phyloP scores from a whole-genome alignment of 2,113 vertebrate species.

The Engystomops pustulosus region DNA sequence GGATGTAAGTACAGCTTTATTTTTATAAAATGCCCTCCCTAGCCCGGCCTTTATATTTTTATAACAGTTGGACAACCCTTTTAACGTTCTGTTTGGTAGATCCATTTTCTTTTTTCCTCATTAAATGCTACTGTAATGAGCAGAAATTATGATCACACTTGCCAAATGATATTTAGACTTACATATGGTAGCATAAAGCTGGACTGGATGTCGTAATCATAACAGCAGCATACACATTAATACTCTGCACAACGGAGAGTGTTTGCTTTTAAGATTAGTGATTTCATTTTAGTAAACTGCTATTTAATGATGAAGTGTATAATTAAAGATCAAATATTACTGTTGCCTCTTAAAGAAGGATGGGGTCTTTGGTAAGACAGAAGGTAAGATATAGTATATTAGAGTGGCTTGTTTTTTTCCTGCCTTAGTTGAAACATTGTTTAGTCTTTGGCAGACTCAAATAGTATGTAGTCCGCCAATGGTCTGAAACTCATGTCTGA shows the following conservation, averaged over 20 bases:
- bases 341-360: conserved; percentile 18
- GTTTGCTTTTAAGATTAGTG: conserved; percentile 13
- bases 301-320: conserved; percentile 54
- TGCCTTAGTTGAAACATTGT: conserved; percentile 58
- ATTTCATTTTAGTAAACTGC: conserved; percentile 33
- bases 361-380: conserved; percentile 22
- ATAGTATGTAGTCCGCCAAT: conserved; percentile 67
- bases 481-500: conserved; percentile 68
- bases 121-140: neutral
- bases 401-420: conserved; percentile 47
- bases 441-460: conserved; percentile 66
- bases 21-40: no score
- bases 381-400: conserved; percentile 40
- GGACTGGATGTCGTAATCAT: conserved; percentile 8
- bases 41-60: no score
- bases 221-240: neutral
- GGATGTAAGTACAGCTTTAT: no score
- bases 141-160: neutral
- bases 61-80: no score
- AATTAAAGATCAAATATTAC: conserved; percentile 46
- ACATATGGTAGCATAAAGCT: neutral
- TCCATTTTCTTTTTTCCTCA: neutral
- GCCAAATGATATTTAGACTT: neutral
- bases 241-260: neutral
- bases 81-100: neutral